Percentiles rank a stretch among this genome's conserved stretches.
Conservation (phyloP, 35 echinoderm and acorn worm genomes). For the Holothuria glaberrima region DNA sequence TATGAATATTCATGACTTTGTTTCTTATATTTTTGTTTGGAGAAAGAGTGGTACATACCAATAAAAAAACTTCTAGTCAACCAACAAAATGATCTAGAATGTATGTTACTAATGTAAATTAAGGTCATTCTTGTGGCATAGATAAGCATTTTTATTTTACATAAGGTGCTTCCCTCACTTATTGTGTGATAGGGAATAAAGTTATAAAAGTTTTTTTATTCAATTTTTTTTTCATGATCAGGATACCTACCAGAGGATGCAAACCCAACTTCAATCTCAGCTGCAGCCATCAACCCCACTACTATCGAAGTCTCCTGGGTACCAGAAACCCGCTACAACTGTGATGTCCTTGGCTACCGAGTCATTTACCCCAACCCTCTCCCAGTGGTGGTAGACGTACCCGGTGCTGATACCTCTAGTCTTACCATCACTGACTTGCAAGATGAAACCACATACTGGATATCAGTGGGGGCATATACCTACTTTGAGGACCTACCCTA, state of each 20-base stretch:
- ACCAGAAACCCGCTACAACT: slow-evolving; percentile 64
- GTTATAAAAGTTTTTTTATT: not conserved
- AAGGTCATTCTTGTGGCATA: no score
- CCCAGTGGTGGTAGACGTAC: slow-evolving; percentile 41
- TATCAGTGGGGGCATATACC: slow-evolving; percentile 67
- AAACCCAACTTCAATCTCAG: slow-evolving; percentile 52
- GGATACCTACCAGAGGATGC: slow-evolving; percentile 63
- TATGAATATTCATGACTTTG: slow-evolving; percentile 22
- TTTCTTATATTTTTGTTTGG: not conserved
- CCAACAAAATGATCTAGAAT: no score
- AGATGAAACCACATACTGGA: slow-evolving; percentile 48
- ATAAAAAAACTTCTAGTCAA: no score
- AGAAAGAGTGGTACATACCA: no score
- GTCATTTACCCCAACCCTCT: slow-evolving; percentile 62
- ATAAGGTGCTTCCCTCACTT: no score
- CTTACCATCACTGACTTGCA: slow-evolving; percentile 48
- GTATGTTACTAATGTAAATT: no score
- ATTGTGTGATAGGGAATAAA: no score
- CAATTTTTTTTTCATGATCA: not conserved
- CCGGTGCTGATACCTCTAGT: slow-evolving; percentile 45
- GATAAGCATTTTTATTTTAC: no score
- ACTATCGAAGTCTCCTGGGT: slow-evolving; percentile 61
- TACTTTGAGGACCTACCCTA: slow-evolving; percentile 49
- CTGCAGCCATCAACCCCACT: slow-evolving; percentile 25
- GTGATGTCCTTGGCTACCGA: slow-evolving; percentile 75